phyloP scores from a whole-genome alignment of 2,797 vertebrate species.

The Neopelma chrysocephalum region DNA sequence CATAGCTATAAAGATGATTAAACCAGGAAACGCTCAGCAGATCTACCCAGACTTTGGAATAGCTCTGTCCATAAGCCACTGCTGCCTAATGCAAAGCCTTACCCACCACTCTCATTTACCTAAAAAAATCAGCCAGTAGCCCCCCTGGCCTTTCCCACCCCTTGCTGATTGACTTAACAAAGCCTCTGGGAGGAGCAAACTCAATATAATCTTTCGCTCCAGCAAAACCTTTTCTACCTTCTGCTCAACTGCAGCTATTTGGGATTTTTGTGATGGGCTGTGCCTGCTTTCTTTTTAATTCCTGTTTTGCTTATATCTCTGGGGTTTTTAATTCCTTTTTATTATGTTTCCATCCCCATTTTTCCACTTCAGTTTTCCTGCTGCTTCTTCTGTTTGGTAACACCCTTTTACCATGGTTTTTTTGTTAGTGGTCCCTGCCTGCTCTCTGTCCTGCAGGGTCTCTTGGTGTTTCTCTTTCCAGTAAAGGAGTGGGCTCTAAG shows the following conservation, averaged over 20 bases:
- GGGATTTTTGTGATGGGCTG: not conserved
- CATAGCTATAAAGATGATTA: no score
- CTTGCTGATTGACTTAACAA: not conserved
- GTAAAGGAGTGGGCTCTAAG: not conserved
- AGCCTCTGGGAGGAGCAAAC: not conserved
- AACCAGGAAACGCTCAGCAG: not conserved
- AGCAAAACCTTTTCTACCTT: not conserved
- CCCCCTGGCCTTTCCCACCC: not conserved
- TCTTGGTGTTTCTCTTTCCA: not conserved
- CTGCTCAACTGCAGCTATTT: not conserved
- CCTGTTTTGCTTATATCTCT: not conserved
- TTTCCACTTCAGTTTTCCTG: not conserved
- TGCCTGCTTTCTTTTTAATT: not conserved
- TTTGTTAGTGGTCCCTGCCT: not conserved
- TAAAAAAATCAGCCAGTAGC: rapidly evolving
- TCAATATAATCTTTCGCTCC: not conserved
- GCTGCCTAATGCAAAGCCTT: not conserved
- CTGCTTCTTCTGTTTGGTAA: not conserved
- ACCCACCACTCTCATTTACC: no score
- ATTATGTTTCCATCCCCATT: not conserved
- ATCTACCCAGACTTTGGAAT: not conserved
- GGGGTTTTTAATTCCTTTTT: not conserved
- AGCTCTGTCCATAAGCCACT: not conserved
- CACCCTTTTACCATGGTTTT: not conserved
- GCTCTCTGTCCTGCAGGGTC: not conserved